Percentiles rank a stretch among this genome's conserved stretches.
Evolutionary conservation across 2,797 vertebrate genomes (phyloP).

Genomic region (Danio jaintianensis): DNA sequence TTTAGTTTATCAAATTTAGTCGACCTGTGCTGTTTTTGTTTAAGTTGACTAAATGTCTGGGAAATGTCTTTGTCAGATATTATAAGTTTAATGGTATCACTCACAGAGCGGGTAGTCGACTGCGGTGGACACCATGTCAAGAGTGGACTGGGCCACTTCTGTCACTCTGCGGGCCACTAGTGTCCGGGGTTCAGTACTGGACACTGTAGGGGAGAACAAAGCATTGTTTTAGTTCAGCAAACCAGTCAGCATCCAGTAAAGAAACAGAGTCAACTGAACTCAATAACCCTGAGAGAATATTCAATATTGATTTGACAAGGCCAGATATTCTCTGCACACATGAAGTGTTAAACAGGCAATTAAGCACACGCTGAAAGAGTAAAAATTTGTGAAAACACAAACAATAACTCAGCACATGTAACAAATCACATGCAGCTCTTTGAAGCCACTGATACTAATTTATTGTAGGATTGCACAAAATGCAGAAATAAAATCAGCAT

Average conservation of each 20-base stretch:
- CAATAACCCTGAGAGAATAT: neutral
- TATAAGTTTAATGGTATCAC: conserved; percentile 49
- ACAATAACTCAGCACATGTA: neutral
- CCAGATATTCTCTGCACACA: neutral
- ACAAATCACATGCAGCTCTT: neutral
- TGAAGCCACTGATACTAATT: no score
- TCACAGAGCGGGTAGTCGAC: conserved; percentile 86
- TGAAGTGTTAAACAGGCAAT: neutral
- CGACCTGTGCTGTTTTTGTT: no score
- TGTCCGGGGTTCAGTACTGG: conserved; percentile 73
- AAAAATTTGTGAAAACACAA: neutral
- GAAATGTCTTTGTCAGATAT: neutral
- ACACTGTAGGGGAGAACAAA: conserved; percentile 25
- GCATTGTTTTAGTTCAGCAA: conserved; percentile 10
- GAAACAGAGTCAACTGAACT: neutral
- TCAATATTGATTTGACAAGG: neutral
- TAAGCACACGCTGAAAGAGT: neutral
- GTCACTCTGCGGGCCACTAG: conserved; percentile 84
- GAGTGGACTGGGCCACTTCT: conserved; percentile 83
- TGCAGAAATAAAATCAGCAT: no score
- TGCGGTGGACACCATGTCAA: conserved; percentile 81
- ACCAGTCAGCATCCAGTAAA: neutral
- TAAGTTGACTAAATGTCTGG: no score
- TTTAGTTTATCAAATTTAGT: no score
- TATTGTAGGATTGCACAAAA: no score